Percentiles rank a stretch among this genome's conserved stretches.
Evolutionary conservation across 2,888 invertebrate genomes (phyloP).

Genomic region (Leptinotarsa rubiginosa): DNA sequence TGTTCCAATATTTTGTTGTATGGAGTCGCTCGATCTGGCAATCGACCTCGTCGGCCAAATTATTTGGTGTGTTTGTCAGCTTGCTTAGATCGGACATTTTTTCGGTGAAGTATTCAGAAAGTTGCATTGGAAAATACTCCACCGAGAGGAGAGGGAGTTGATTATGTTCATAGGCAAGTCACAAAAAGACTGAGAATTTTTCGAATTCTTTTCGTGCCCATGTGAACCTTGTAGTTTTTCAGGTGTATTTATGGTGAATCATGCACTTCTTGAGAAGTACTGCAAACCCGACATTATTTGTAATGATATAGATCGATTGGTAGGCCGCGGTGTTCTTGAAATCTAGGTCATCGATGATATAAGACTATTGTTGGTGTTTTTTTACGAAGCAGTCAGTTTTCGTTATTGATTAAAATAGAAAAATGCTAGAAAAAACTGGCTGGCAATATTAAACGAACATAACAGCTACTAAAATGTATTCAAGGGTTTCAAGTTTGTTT

Average conservation of each 20-base stretch:
- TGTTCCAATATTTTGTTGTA: slow-evolving; percentile 9
- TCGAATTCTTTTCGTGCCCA: too few relatives aligned
- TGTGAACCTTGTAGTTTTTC: too few relatives aligned
- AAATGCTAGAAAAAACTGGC: too few relatives aligned
- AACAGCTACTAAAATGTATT: too few relatives aligned
- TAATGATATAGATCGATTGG: neutral
- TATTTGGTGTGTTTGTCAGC: neutral
- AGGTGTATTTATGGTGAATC: neutral
- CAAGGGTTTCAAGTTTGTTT: too few relatives aligned
- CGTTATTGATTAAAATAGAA: too few relatives aligned
- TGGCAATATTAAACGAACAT: too few relatives aligned
- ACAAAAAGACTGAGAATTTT: too few relatives aligned
- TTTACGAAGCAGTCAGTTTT: neutral
- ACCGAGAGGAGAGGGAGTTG: too few relatives aligned
- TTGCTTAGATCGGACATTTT: neutral
- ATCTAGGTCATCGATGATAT: neutral
- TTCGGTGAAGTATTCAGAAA: too few relatives aligned
- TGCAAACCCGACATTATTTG: neutral
- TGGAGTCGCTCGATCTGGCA: neutral
- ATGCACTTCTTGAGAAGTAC: neutral
- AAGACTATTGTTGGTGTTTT: neutral
- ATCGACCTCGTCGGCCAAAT: neutral
- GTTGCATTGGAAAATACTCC: too few relatives aligned
- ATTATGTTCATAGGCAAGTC: too few relatives aligned
- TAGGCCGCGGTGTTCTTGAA: neutral